phyloP scores from a whole-genome alignment of 2,888 invertebrate genomes.

The Dione juno region DNA sequence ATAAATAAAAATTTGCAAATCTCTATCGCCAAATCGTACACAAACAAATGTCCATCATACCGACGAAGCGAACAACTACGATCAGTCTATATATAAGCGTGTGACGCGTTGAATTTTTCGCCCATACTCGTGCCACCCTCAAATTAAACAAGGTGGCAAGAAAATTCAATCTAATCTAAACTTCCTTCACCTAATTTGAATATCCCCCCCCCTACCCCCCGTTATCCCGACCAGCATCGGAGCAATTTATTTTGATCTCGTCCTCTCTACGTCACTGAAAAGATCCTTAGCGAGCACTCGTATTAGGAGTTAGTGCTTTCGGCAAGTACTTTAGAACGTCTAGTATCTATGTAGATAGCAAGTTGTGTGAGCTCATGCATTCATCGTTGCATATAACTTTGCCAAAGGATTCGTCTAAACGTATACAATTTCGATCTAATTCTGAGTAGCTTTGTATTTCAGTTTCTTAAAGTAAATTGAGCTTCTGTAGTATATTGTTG shows the following conservation, averaged over 20 bases:
- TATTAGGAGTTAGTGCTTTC: constrained; percentile 29
- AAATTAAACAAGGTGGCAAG: constrained; percentile 80
- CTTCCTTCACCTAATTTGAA: constrained; percentile 81
- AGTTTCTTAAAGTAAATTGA: constrained; percentile 10
- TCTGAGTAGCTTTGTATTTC: constrained; percentile 1
- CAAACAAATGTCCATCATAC: constrained; percentile 35
- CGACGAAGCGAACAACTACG: constrained; percentile 32
- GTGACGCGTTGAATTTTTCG: constrained; percentile 38
- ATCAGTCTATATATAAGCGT: constrained; percentile 18
- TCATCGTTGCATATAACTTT: constrained; percentile 7
- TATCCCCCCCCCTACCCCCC: constrained; percentile 63
- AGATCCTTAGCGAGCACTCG: constrained; percentile 34
- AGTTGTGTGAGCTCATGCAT: constrained; percentile 7
- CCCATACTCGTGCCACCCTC: constrained; percentile 53
- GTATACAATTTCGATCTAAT: constrained; percentile 18
- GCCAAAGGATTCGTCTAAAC: constrained; percentile 20
- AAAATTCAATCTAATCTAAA: constrained; percentile 82
- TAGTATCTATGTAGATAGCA: neutral
- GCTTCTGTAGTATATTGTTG: neutral
- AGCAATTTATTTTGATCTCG: constrained; percentile 59
- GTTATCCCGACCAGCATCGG: constrained; percentile 48
- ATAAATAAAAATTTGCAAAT: too few species aligned
- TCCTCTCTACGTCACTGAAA: constrained; percentile 44
- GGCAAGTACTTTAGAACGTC: constrained; percentile 29
- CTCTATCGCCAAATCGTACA: neutral